Conservation (phyloP, 2,797 vertebrate genomes). For the Darevskia nairensis region DNA sequence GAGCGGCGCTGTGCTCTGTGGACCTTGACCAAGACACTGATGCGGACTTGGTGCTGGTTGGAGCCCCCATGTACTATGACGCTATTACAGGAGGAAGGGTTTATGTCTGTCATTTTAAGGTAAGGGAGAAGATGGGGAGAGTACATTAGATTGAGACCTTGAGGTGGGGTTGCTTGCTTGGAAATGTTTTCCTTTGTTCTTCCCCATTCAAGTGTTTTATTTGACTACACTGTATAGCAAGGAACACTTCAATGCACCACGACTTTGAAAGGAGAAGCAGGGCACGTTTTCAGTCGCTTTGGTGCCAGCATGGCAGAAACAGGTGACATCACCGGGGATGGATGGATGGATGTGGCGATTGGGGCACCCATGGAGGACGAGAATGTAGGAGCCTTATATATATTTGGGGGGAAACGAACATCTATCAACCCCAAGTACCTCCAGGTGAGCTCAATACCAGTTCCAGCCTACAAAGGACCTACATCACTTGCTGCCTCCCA, state of each 20-base stretch:
- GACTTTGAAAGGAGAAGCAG: constrained; percentile 32
- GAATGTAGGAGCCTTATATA: constrained; percentile 80
- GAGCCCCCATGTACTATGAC: constrained; percentile 78
- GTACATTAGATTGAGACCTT: neutral
- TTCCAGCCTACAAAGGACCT: neutral
- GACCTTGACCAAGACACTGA: constrained; percentile 63
- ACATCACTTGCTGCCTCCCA: neutral
- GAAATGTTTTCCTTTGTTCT: neutral
- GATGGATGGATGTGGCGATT: constrained; percentile 77
- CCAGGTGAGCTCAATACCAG: constrained; percentile 9
- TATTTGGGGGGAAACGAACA: constrained; percentile 73
- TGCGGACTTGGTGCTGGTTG: constrained; percentile 79
- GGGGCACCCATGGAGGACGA: constrained; percentile 82
- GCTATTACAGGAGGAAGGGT: constrained; percentile 72
- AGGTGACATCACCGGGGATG: constrained; percentile 78
- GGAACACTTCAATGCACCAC: neutral
- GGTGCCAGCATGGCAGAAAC: constrained; percentile 78
- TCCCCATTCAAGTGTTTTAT: neutral
- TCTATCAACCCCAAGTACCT: neutral
- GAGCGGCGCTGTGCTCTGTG: constrained; percentile 81
- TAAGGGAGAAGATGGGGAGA: neutral
- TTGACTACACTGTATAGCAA: neutral
- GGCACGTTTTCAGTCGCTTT: constrained; percentile 65
- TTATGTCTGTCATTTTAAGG: constrained; percentile 50
- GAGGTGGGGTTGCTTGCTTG: no score